Conservation (phyloP, 2,113 vertebrate species). For the Pseudopipra pipra region DNA sequence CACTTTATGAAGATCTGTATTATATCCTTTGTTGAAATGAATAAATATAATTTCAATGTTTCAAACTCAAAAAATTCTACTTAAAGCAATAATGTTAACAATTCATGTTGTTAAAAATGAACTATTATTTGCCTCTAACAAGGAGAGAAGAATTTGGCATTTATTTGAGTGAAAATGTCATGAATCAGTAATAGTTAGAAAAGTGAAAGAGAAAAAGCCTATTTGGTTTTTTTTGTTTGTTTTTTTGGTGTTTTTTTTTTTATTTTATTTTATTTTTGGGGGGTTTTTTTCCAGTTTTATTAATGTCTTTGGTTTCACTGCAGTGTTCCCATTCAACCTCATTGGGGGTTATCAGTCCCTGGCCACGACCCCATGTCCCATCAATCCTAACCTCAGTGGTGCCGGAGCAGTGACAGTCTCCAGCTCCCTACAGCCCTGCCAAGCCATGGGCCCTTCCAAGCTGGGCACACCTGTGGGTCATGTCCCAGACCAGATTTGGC, state of each 20-base stretch:
- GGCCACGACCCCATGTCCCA: accelerated
- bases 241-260: too few species aligned
- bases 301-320: neutral
- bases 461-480: too few species aligned
- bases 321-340: neutral
- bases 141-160: neutral
- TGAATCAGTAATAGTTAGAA: neutral
- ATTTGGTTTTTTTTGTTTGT: neutral
- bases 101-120: neutral
- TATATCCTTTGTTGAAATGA: neutral
- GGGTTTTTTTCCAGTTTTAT: neutral
- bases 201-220: neutral
- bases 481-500: too few species aligned
- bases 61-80: neutral
- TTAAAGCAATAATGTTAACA: neutral
- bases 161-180: neutral
- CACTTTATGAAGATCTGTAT: neutral
- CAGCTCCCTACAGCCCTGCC: neutral
- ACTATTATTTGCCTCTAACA: neutral
- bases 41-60: neutral
- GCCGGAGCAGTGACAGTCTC: accelerated
- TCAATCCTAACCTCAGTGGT: neutral
- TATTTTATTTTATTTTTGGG: neutral
- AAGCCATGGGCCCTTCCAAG: accelerated
- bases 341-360: accelerated